Conservation (phyloP, 1,140 invertebrate species). For the Acromyrmex echinatior region DNA sequence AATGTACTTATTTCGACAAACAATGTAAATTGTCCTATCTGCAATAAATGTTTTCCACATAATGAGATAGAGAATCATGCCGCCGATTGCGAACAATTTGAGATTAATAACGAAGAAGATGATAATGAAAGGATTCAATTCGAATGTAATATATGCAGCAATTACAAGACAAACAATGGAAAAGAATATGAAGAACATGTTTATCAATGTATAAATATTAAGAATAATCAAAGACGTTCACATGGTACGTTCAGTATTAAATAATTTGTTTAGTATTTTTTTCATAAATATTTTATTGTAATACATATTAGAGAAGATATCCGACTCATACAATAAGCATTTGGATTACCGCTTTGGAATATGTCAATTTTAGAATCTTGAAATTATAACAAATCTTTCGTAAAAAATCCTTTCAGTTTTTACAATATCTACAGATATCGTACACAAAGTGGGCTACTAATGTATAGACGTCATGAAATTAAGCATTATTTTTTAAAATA, state of each 20-base stretch:
- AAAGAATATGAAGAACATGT: conserved; percentile 72
- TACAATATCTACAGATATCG: too few species aligned
- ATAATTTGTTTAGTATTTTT: conserved; percentile 32
- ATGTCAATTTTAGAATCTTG: not conserved
- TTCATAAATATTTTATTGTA: conserved; percentile 28
- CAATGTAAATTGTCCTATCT: conserved; percentile 78
- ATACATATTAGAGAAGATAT: not conserved
- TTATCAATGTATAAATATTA: conserved; percentile 58
- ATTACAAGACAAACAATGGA: conserved; percentile 65
- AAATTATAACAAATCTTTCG: conserved; percentile 10
- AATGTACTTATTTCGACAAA: conserved; percentile 19
- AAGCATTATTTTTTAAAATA: too few species aligned
- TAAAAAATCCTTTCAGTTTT: too few species aligned
- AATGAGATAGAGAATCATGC: conserved; percentile 78
- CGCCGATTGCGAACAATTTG: conserved; percentile 75
- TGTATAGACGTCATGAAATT: too few species aligned
- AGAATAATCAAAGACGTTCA: conserved; percentile 41
- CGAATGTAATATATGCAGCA: conserved; percentile 71
- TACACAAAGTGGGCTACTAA: too few species aligned
- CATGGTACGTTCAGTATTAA: conserved; percentile 39
- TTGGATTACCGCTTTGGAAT: not conserved
- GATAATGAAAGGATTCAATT: conserved; percentile 18
- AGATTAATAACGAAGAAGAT: conserved; percentile 44
- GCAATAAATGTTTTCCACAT: conserved; percentile 71
- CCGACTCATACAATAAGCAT: not conserved